Conservation (phyloP, 2,888 invertebrate genomes). For the Erebia epiphron region DNA sequence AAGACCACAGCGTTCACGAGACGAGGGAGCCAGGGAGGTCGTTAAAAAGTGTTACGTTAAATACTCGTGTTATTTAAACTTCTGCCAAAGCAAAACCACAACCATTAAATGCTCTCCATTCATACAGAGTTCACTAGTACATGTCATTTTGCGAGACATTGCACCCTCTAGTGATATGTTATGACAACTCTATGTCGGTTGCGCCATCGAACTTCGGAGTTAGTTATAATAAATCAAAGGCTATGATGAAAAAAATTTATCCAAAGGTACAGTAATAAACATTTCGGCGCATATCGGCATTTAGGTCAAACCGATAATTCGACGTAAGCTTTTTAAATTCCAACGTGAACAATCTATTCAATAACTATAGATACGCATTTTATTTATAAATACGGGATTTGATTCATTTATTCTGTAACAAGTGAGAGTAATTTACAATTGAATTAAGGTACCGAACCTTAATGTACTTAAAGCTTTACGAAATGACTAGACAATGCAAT, state of each 20-base stretch:
- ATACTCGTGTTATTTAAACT: too few relatives aligned
- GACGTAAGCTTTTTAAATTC: slow-evolving; percentile 17
- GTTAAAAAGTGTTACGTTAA: too few relatives aligned
- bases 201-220: slow-evolving; percentile 7
- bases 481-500: too few relatives aligned
- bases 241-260: not conserved
- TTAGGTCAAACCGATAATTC: slow-evolving; percentile 18
- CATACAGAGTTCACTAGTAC: too few relatives aligned
- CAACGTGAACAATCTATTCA: slow-evolving; percentile 11
- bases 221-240: slow-evolving; percentile 9
- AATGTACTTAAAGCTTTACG: too few relatives aligned
- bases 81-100: too few relatives aligned
- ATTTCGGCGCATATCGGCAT: slow-evolving; percentile 10
- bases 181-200: not conserved
- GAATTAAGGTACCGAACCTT: too few relatives aligned
- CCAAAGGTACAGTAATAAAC: slow-evolving; percentile 2
- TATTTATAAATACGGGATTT: not conserved
- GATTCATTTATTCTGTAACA: too few relatives aligned
- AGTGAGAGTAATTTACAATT: too few relatives aligned
- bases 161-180: not conserved
- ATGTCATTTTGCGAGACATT: not conserved
- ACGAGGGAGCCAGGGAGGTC: too few relatives aligned
- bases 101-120: too few relatives aligned
- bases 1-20: too few relatives aligned
- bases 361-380: not conserved